Evolutionary conservation across 2,113 vertebrate species (phyloP), one percentile per base, ranked within the genome.

Genomic region (Anseranas semipalmata): DNA sequence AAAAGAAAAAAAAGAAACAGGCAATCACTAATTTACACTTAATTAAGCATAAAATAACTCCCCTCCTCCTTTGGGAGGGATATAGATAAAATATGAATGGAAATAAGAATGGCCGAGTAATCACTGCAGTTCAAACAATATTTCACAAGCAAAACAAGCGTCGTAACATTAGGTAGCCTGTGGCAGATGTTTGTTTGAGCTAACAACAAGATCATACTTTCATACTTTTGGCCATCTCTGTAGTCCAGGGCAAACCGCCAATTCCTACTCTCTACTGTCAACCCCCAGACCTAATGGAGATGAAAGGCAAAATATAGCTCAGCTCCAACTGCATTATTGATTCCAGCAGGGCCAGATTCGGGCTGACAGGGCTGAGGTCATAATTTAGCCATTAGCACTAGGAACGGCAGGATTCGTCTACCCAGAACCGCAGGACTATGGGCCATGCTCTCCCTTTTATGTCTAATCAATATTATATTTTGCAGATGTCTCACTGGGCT

Each of bases 11-110:
- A 39, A 89, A 21, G 15, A 96, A 97, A 84, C 46, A 95, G 85
- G 52, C 89, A 97, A 97, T 97, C 96, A 96, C 76, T 97, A 97
- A 95, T 96, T 97, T 98, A 97, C 68, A 97, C 97, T 97, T 96
- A 97, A 97, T 98, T 97, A 98, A 96, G 94, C 95, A 95, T 95
- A 97, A 97, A 97, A 97, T 94, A 98, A 97, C 94, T 97, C 73
- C 79, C 59, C 82, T 96, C 84, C 94, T 96, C 94, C 97, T 94
- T 97, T 96, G 95, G 91, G 94, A 95, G 94, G 87, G 89, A 90
- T 93, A 91, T 68, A 94, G 95, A 92, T 95, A 95, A 96, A 97
- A 96, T 91, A 97, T 33, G 84, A 92, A 91, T 74, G 87, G 74
- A 94, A 96, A 97, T 95, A 96, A 94, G 28, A 85, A 39, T 43